phyloP scores from a whole-genome alignment of 2,113 vertebrate genomes.

The Pterocles gutturalis region DNA sequence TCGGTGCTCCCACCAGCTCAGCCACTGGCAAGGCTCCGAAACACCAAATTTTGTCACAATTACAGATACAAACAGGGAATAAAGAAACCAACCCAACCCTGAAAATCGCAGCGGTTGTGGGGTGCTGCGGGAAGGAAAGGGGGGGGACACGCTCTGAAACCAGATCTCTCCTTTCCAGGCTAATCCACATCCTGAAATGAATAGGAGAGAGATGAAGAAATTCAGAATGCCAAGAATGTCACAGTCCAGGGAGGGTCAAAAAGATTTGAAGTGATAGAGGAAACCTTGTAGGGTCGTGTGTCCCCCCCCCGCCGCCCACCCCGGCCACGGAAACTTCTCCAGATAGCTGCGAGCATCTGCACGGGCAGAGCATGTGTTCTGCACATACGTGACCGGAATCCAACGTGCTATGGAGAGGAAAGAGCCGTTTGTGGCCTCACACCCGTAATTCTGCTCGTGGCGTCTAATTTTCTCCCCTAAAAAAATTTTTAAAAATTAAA shows the following conservation, averaged over 20 bases:
- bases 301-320: background rate
- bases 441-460: background rate
- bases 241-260: constrained; percentile 15
- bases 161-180: constrained; percentile 33
- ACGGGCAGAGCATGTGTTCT: background rate
- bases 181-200: constrained; percentile 63
- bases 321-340: background rate
- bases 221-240: constrained; percentile 71
- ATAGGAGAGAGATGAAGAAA: constrained; percentile 10
- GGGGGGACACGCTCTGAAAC: background rate
- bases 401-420: background rate
- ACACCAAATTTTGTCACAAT: background rate
- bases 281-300: background rate
- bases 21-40: rapidly evolving
- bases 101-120: rapidly evolving
- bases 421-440: background rate
- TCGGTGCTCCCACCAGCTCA: background rate
- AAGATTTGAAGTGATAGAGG: background rate
- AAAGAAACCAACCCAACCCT: background rate
- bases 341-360: background rate
- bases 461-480: background rate
- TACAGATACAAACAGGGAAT: background rate
- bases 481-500: no score
- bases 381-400: background rate
- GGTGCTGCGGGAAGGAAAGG: background rate